These are phyloP conservation scores for Mobula birostris DNA, from an alignment of 2,113 vertebrate species.

Conservation along the genomic window DNA sequence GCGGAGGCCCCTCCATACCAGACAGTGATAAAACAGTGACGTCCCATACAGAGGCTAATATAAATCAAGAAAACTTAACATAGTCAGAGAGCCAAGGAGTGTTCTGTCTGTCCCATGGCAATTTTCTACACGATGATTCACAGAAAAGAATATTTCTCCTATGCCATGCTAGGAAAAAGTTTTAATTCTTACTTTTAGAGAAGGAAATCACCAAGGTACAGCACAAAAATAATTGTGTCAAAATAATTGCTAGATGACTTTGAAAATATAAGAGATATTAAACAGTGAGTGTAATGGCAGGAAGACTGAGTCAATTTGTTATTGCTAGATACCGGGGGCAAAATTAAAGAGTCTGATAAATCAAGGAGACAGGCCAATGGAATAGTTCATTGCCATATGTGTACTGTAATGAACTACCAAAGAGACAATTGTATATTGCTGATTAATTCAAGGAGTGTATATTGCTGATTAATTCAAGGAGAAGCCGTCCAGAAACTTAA, in stretches of 20 bases:
- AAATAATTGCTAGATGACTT: neutral
- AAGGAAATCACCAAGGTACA: neutral
- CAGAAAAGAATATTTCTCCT: neutral
- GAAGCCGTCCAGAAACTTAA: neutral
- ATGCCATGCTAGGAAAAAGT: neutral
- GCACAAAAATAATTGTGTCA: neutral
- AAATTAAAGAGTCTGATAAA: neutral
- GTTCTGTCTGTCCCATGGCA: neutral
- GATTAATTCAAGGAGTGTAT: neutral
- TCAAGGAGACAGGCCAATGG: neutral
- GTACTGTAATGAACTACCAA: neutral
- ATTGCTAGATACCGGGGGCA: neutral
- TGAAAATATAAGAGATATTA: neutral
- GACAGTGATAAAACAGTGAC: neutral
- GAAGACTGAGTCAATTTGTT: neutral
- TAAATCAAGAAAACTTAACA: neutral
- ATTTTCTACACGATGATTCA: neutral
- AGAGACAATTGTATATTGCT: neutral
- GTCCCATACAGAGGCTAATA: neutral
- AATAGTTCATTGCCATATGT: neutral
- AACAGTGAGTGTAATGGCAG: neutral
- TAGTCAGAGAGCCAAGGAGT: neutral
- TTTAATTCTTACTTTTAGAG: neutral
- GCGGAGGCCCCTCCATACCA: no score
- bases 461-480: neutral